Percentiles rank a stretch among this genome's conserved stretches.
Evolutionary conservation across 2,888 invertebrate genomes (phyloP).

Genomic region (Leucoma salicis): DNA sequence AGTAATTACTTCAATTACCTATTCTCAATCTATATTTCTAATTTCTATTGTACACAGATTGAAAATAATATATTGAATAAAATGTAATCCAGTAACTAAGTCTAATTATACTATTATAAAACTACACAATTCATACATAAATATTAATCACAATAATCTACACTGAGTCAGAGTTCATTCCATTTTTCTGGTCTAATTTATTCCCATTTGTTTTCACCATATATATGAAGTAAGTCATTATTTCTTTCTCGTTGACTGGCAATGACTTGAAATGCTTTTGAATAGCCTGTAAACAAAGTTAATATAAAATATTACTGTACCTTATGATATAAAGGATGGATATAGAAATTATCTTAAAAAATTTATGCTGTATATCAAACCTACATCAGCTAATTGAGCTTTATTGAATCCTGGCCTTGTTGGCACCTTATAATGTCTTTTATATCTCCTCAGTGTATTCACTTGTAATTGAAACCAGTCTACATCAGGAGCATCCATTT

Average conservation of each 20-base stretch:
- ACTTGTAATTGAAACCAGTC: conserved; percentile 96
- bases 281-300: conserved; percentile 87
- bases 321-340: neutral
- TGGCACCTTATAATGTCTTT: conserved; percentile 95
- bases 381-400: conserved; percentile 97
- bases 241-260: conserved; percentile 97
- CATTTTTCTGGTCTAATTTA: conserved; percentile 92
- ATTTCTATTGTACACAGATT: conserved; percentile 35
- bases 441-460: conserved; percentile 96
- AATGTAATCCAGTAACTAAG: conserved; percentile 41
- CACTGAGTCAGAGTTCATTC: conserved; percentile 84
- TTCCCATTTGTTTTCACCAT: conserved; percentile 97
- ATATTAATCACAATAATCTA: conserved; percentile 54
- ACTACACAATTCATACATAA: conserved; percentile 46
- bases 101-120: conserved; percentile 43
- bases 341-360: too few species aligned
- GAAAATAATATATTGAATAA: conserved; percentile 46
- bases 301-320: neutral
- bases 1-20: conserved; percentile 57
- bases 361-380: conserved; percentile 23
- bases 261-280: conserved; percentile 98
- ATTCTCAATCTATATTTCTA: conserved; percentile 45
- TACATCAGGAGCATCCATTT: conserved; percentile 94
- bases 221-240: conserved; percentile 96
- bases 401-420: conserved; percentile 96